Percentiles rank a stretch among this genome's conserved stretches.
These are phyloP conservation scores for Keiferia lycopersicella DNA, from an alignment of 2,888 invertebrate genomes.

Conservation along the genomic window DNA sequence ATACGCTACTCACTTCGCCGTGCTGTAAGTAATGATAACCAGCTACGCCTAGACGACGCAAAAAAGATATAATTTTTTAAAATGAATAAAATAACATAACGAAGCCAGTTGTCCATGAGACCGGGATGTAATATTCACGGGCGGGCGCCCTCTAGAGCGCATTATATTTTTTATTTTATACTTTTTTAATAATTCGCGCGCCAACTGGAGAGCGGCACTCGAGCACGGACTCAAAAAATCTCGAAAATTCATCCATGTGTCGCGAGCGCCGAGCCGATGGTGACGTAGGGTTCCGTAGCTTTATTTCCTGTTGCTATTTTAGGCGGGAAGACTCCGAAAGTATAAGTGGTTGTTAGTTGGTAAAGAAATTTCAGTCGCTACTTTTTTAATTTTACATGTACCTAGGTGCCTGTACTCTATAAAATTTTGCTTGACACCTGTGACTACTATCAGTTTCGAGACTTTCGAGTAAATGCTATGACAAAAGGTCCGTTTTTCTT, in stretches of 20 bases:
- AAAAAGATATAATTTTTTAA: neutral
- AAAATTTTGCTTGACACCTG: too few relatives aligned
- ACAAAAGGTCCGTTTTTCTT: too few relatives aligned
- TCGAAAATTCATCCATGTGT: slow-evolving; percentile 72
- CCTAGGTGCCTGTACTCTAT: too few relatives aligned
- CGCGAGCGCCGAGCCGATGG: slow-evolving; percentile 48
- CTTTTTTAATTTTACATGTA: too few relatives aligned
- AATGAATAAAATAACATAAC: slow-evolving; percentile 7
- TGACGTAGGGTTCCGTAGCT: slow-evolving; percentile 55
- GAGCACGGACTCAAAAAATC: slow-evolving; percentile 76
- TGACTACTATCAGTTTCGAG: too few relatives aligned
- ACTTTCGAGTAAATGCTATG: too few relatives aligned
- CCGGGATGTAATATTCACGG: slow-evolving; percentile 36
- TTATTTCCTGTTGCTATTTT: slow-evolving; percentile 2
- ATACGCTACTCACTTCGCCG: too few relatives aligned
- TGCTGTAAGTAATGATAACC: too few relatives aligned
- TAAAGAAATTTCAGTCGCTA: too few relatives aligned
- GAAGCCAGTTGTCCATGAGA: slow-evolving; percentile 13
- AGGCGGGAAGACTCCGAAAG: neutral
- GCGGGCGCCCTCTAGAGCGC: slow-evolving; percentile 57
- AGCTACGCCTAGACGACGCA: too few relatives aligned
- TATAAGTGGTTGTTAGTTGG: neutral
- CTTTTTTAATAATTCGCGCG: slow-evolving; percentile 77
- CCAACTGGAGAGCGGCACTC: slow-evolving; percentile 65
- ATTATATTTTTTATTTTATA: slow-evolving; percentile 66